phyloP scores from a whole-genome alignment of 2,888 invertebrate genomes.

The Encarsia formosa region DNA sequence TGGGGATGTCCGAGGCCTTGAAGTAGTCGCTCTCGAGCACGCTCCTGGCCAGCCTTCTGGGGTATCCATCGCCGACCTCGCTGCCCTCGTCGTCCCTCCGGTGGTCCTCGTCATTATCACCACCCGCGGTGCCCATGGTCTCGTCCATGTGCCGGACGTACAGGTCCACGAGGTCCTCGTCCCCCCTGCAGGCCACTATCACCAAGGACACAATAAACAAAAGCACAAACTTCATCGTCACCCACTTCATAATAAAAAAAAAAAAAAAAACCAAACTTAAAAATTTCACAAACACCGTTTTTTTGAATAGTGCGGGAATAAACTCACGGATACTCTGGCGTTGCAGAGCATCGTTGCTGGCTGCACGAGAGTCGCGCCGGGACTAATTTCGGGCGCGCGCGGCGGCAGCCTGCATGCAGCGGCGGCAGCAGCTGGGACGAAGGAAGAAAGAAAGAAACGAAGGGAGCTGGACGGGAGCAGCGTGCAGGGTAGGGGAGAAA shows the following conservation, averaged over 20 bases:
- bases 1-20: slow-evolving; percentile 36
- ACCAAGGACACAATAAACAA: slow-evolving; percentile 33
- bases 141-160: slow-evolving; percentile 51
- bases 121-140: slow-evolving; percentile 35
- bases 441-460: background rate
- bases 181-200: slow-evolving; percentile 33
- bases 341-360: slow-evolving; percentile 34
- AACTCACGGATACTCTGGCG: too few relatives aligned
- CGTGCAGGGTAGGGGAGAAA: background rate
- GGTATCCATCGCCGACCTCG: background rate
- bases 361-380: slow-evolving; percentile 49
- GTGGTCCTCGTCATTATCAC: background rate
- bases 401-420: slow-evolving; percentile 1
- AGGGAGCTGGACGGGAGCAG: slow-evolving; percentile 29
- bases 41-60: slow-evolving; percentile 27
- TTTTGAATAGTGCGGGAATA: too few relatives aligned
- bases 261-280: background rate
- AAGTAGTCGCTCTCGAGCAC: slow-evolving; percentile 29
- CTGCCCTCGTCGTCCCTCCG: background rate
- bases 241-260: slow-evolving; percentile 1
- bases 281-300: background rate
- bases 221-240: slow-evolving; percentile 28
- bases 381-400: slow-evolving; percentile 45
- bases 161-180: slow-evolving; percentile 44
- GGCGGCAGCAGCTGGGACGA: background rate